Conservation (phyloP, 2,888 invertebrate genomes). For the Oxyteleia sp. region DNA sequence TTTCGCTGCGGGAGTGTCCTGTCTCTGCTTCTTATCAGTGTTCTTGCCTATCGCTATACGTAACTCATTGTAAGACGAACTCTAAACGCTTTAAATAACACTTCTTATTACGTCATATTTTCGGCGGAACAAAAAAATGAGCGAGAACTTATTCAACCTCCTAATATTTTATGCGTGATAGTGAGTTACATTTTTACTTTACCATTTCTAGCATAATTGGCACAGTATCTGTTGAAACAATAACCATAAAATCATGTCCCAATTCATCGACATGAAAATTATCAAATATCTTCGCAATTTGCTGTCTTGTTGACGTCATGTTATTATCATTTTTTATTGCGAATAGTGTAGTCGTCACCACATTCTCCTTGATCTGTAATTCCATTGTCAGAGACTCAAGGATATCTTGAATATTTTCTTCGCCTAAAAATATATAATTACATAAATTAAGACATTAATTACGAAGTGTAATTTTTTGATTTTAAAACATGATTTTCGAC, state of each 20-base stretch:
- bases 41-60: too few species aligned
- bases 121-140: too few species aligned
- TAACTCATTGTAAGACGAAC: too few species aligned
- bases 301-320: constrained; percentile 87
- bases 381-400: constrained; percentile 75
- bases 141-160: too few species aligned
- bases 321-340: constrained; percentile 89
- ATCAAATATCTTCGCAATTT: constrained; percentile 88
- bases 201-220: constrained; percentile 90
- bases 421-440: constrained; percentile 10
- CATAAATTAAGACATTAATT: too few species aligned
- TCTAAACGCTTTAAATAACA: too few species aligned
- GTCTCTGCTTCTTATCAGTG: too few species aligned
- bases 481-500: too few species aligned
- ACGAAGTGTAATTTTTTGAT: too few species aligned
- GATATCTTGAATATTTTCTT: constrained; percentile 36
- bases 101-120: too few species aligned
- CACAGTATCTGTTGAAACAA: constrained; percentile 90
- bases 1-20: too few species aligned
- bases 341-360: constrained; percentile 89
- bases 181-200: constrained; percentile 74
- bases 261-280: constrained; percentile 88
- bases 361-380: constrained; percentile 87
- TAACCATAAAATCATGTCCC: constrained; percentile 90
- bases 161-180: too few species aligned